Base-by-base conservation (phyloP, 2,113 vertebrate genomes). In the Gopherus flavomarginatus region DNA sequence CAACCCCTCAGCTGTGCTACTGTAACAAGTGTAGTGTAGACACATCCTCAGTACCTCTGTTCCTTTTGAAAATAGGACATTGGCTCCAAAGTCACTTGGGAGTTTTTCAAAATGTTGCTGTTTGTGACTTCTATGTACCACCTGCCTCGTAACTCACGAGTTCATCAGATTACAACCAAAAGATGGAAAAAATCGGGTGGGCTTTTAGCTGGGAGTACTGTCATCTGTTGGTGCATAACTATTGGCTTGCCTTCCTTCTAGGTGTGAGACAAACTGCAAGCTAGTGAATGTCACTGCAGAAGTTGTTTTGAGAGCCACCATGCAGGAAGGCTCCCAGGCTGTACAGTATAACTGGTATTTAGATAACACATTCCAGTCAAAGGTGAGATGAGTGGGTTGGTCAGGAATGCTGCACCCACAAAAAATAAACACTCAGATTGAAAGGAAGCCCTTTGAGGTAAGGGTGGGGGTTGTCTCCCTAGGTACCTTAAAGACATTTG, bases 251-350 rank as follows among this genome's bases (percentile, higher is more conserved):
- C 2, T 92, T 86, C 57, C n/a, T 97, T 94, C 42, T 92, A 99
- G 98, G 77, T 99, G 98, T 88, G 96, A 98, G 54, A 90, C 53
- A 81, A 98, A 98, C 94, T 98, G 98, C 72, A 91, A 91, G 14
- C 97, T 97, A 35, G 91, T 97, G 62, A 96, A 97, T 8, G 3
- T 88, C 1, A 86, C 93, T 1, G 80, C 96, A 19, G 97, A 97
- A 0, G 31, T 98, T 16, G 80, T 92, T 85, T 90, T 98, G 86
- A 96, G 81, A 5, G 98, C 98, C 88, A 94, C 97, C 26, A 44
- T 82, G 94, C 95, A 57, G 59, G 81, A 97, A 3, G 93, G 83
- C 31, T 77, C 87, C 42, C 44, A 93, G 1, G 53, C 4, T 1
- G 79, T 85, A 10, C 22, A 10, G 4, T 98, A 98, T 72, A 98